A percentile compares a stretch with the other conserved stretches of the same genome.
These are phyloP conservation scores for Lasioglossum malachurum DNA, from an alignment of 2,888 invertebrate genomes.

Conservation along the genomic window DNA sequence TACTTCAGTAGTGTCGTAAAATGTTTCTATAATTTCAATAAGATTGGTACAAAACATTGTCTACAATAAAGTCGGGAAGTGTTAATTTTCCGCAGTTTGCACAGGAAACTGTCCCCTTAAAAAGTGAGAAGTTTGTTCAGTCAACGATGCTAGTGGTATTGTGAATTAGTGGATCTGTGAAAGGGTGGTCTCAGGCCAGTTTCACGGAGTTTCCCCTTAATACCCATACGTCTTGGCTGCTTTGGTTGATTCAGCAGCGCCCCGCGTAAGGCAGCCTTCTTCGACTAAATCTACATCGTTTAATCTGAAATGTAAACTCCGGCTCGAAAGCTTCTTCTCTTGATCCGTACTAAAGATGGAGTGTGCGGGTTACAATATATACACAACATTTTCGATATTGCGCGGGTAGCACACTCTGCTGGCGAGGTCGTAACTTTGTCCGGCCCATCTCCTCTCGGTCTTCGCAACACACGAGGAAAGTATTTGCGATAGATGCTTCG, in stretches of 20 bases:
- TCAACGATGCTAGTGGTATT: conserved; percentile 72
- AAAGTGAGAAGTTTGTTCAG: conserved; percentile 17
- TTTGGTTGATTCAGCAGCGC: conserved; percentile 39
- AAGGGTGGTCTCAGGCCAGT: conserved; percentile 72
- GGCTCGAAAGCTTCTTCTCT: background rate
- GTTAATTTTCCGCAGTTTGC: background rate
- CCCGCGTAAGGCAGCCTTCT: conserved; percentile 30
- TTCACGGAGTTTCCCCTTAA: conserved; percentile 69
- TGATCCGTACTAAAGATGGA: conserved; percentile 3
- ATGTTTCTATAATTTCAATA: background rate
- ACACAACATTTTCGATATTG: background rate
- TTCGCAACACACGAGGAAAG: background rate
- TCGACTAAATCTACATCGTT: conserved; percentile 43
- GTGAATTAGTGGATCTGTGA: conserved; percentile 70
- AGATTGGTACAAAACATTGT: background rate
- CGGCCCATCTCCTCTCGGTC: background rate
- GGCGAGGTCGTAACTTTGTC: background rate
- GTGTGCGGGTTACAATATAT: background rate
- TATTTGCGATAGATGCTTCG: background rate
- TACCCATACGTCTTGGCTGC: conserved; percentile 68
- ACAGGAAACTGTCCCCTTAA: background rate
- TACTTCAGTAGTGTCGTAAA: background rate
- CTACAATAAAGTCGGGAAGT: background rate
- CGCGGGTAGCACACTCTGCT: background rate
- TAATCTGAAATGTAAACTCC: conserved; percentile 46